phyloP scores from a whole-genome alignment of 2,888 invertebrate species.

The Hofmannophila pseudospretella region DNA sequence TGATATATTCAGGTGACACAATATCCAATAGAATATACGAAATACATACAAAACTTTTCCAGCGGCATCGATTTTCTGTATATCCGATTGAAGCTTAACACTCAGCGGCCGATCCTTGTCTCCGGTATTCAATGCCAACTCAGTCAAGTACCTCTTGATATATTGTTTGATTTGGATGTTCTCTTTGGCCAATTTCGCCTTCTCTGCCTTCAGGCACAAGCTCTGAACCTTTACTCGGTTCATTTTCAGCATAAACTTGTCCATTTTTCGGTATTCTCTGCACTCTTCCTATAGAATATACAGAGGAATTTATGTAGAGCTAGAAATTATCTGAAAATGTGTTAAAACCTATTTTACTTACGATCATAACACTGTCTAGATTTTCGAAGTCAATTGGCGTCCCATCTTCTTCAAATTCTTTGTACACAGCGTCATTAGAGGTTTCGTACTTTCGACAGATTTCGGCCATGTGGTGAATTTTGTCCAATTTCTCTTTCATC shows the following conservation, averaged over 20 bases:
- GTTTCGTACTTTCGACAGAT: slow-evolving; percentile 84
- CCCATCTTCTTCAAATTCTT: slow-evolving; percentile 27
- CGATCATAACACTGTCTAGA: slow-evolving; percentile 56
- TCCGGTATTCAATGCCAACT: slow-evolving; percentile 72
- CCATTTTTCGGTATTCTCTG: slow-evolving; percentile 79
- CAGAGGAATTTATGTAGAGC: too few species aligned
- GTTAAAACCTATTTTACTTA: too few species aligned
- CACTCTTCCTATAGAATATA: slow-evolving; percentile 59
- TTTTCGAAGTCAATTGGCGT: slow-evolving; percentile 46
- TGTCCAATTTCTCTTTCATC: slow-evolving; percentile 76
- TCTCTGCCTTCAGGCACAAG: slow-evolving; percentile 57
- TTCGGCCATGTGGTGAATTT: slow-evolving; percentile 77
- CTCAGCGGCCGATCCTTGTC: slow-evolving; percentile 50
- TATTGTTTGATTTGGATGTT: slow-evolving; percentile 80
- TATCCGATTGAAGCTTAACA: slow-evolving; percentile 37
- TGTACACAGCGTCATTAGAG: slow-evolving; percentile 61
- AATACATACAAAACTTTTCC: slow-evolving; percentile 35
- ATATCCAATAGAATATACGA: too few species aligned
- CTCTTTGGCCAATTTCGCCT: slow-evolving; percentile 70
- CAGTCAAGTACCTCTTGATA: slow-evolving; percentile 79
- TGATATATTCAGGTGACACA: too few species aligned
- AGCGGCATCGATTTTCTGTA: slow-evolving; percentile 32
- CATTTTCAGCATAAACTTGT: slow-evolving; percentile 81
- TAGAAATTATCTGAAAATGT: too few species aligned
- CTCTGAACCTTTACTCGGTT: slow-evolving; percentile 64